These are phyloP conservation scores for Pseudolycoriella hygida DNA, from an alignment of 2,888 invertebrate genomes.

Conservation along the genomic window DNA sequence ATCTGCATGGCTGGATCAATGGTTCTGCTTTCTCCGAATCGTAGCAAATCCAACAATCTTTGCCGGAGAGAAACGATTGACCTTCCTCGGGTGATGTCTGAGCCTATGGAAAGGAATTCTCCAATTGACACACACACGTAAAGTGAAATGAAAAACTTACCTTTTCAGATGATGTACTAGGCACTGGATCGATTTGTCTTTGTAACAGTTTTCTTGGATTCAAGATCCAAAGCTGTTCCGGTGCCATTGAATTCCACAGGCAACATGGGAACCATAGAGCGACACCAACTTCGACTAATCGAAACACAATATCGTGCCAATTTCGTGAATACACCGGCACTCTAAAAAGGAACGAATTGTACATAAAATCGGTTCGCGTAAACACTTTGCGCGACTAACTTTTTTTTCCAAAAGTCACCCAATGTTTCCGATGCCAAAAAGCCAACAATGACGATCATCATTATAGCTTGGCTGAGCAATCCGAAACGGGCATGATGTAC, in stretches of 20 bases:
- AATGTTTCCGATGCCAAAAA: conserved; percentile 83
- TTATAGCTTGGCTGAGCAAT: conserved; percentile 73
- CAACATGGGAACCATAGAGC: conserved; percentile 89
- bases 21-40: conserved; percentile 64
- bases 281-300: conserved; percentile 80
- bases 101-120: background rate
- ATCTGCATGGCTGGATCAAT: conserved; percentile 76
- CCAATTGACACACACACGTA: background rate
- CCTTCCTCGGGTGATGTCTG: conserved; percentile 30
- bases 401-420: conserved; percentile 85
- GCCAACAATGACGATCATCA: conserved; percentile 75
- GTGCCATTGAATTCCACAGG: conserved; percentile 90
- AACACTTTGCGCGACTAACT: conserved; percentile 34
- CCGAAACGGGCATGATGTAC: conserved; percentile 81
- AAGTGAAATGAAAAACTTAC: background rate
- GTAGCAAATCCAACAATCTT: conserved; percentile 91
- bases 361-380: background rate
- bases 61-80: conserved; percentile 36
- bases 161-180: conserved; percentile 25
- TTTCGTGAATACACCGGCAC: conserved; percentile 79
- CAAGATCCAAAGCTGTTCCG: conserved; percentile 82
- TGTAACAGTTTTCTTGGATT: conserved; percentile 78
- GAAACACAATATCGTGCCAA: conserved; percentile 82
- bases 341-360: conserved; percentile 30
- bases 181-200: conserved; percentile 39